Conservation (phyloP, 2,113 vertebrate species). For the Cephalophus harveyi region DNA sequence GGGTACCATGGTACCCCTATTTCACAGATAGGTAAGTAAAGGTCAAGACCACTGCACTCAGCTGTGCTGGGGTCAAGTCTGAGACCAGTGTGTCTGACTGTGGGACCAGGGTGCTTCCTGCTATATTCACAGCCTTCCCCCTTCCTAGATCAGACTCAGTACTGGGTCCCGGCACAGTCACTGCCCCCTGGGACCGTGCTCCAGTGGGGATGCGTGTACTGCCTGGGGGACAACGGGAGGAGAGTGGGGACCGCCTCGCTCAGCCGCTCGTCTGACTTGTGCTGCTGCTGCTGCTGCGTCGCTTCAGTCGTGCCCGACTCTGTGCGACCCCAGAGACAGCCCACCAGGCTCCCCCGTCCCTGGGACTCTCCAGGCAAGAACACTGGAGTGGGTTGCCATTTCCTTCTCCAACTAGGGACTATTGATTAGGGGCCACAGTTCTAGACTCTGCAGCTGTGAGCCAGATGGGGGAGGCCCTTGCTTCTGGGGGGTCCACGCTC, state of each 20-base stretch:
- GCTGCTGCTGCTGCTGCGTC: too few relatives aligned
- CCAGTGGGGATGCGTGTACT: neutral
- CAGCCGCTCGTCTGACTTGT: neutral
- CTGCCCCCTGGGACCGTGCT: neutral
- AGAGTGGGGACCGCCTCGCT: neutral
- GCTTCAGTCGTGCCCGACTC: too few relatives aligned
- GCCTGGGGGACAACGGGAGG: fast-evolving
- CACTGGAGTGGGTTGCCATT: too few relatives aligned
- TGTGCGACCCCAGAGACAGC: too few relatives aligned
- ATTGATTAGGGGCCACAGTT: too few relatives aligned
- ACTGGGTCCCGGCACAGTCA: neutral
- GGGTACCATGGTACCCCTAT: neutral
- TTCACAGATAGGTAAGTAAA: neutral
- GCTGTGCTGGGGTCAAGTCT: neutral
- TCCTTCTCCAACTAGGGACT: too few relatives aligned
- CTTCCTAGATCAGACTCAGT: fast-evolving
- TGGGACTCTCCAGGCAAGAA: too few relatives aligned
- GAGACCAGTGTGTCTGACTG: neutral
- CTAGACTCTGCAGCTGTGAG: neutral
- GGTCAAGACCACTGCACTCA: neutral
- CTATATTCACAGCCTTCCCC: neutral
- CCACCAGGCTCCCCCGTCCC: too few relatives aligned
- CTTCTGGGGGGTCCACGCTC: neutral
- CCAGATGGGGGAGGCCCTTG: too few relatives aligned
- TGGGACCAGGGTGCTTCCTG: neutral